Conservation (phyloP, 2,888 invertebrate genomes). For the Hydrotaea diabolus region DNA sequence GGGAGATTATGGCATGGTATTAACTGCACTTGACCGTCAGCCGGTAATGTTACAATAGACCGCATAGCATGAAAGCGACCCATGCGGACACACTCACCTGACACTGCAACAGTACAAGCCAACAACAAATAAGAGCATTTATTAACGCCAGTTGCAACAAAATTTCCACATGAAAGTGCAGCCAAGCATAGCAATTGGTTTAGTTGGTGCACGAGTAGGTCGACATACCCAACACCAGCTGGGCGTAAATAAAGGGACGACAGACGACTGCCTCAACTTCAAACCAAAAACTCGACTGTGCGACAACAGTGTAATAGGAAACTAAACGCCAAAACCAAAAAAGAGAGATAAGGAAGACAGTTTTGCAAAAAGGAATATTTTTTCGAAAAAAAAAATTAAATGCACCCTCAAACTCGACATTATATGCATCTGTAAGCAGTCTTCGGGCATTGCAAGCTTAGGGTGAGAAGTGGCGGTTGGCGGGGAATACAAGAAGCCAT, state of each 20-base stretch:
- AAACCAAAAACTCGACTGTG: neutral
- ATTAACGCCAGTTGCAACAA: conserved; percentile 53
- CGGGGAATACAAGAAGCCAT: conserved; percentile 22
- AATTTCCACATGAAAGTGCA: conserved; percentile 48
- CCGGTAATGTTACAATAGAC: conserved; percentile 34
- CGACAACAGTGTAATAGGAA: conserved; percentile 53
- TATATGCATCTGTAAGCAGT: conserved; percentile 12
- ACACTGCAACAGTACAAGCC: conserved; percentile 8
- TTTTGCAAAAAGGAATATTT: conserved; percentile 22
- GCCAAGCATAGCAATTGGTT: conserved; percentile 50
- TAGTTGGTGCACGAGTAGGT: conserved; percentile 44
- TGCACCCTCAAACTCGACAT: conserved; percentile 15
- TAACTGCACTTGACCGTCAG: conserved; percentile 60
- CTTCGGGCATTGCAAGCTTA: neutral
- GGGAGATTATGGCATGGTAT: conserved; percentile 50
- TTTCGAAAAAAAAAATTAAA: neutral
- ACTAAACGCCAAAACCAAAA: conserved; percentile 61
- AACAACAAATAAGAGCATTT: conserved; percentile 18
- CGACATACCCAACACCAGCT: neutral
- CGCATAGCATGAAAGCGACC: neutral
- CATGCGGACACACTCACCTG: neutral
- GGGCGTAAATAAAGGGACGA: neutral
- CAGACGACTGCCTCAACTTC: neutral
- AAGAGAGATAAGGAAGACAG: conserved; percentile 33
- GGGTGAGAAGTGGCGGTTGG: conserved; percentile 33